Evolutionary conservation across 2,888 invertebrate genomes (phyloP).

Genomic region (Agriotes lineatus): DNA sequence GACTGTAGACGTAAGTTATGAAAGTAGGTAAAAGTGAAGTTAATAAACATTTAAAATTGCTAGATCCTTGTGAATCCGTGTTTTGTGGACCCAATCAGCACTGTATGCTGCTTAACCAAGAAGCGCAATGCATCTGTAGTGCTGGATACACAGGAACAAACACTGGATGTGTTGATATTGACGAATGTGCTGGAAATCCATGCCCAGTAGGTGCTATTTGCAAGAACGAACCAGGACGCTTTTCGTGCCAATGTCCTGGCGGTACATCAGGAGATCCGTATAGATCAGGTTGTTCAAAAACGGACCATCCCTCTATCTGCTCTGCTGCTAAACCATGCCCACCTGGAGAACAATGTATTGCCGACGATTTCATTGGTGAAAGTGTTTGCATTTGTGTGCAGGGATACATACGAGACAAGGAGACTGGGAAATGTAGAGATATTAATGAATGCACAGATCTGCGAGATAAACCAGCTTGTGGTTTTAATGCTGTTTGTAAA

Average conservation of each 20-base stretch:
- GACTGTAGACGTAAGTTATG: constrained; percentile 87
- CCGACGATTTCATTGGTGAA: constrained; percentile 78
- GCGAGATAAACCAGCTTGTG: constrained; percentile 84
- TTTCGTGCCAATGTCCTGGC: constrained; percentile 89
- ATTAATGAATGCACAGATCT: constrained; percentile 86
- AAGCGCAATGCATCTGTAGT: constrained; percentile 86
- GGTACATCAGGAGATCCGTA: constrained; percentile 86
- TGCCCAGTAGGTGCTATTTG: constrained; percentile 90
- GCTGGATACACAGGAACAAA: constrained; percentile 82
- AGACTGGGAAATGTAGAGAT: constrained; percentile 84
- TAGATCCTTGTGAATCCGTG: constrained; percentile 91
- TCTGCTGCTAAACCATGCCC: constrained; percentile 84
- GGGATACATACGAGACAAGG: constrained; percentile 84
- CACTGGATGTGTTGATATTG: constrained; percentile 86
- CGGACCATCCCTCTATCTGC: constrained; percentile 77
- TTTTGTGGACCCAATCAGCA: constrained; percentile 90
- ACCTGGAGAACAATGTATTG: constrained; percentile 86
- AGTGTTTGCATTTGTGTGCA: constrained; percentile 91
- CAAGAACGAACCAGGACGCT: constrained; percentile 88
- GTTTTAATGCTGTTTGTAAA: constrained; percentile 90
- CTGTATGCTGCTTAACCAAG: constrained; percentile 86
- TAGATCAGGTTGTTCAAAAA: constrained; percentile 79
- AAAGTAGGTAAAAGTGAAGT: neutral
- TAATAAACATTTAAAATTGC: neutral
- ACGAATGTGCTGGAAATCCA: constrained; percentile 87